Evolutionary conservation across 1,140 invertebrate species (phyloP), one percentile per base, ranked within the genome.

Genomic region (Bombus soroeensis): DNA sequence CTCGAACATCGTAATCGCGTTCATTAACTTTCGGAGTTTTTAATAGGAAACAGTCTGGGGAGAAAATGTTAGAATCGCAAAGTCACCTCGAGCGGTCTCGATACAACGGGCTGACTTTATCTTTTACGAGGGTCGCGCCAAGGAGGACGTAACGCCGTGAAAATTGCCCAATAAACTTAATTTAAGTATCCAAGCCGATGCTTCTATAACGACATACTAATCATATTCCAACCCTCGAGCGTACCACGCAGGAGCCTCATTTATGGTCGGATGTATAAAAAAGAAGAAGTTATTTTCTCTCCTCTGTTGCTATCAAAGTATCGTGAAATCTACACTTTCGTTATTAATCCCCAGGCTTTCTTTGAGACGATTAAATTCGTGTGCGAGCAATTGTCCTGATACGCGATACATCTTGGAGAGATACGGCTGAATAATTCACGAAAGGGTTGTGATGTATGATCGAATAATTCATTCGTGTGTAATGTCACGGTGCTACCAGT

Each of bases 91-190:
- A 59, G 53, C 74, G 81, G 34, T 80, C 64, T 75, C 85, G 86
- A 90, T 87, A 89, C 89, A 86, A 82, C 74, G 39, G 32, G 70
- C 75, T 41, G 76, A 85, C 83, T 88, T 85, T 70, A 59, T 83
- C 87, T 91, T 92, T 92, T 85, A 92, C 73, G 88, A 88, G 88
- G 89, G 85, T 91, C 78, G 85, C 71, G 71, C 79, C 76, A 84
- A 85, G 71, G 73, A 87, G 83, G 73, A 90, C 87, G 85, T 89
- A 90, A 91, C 85, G 89, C 89, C 84, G 87, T 89, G 91, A 92
- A 90, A 93, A 93, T 91, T 93, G 92, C 90, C 81, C 91, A 89
- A 93, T 93, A 93, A 93, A 93, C 90, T 93, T 91, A 92, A 93
- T 92, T 93, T 92, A 90, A 92, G 82, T 87, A 87, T 89, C 89